phyloP scores from a whole-genome alignment of 1,140 invertebrate species.

The Brachionus calyciflorus region DNA sequence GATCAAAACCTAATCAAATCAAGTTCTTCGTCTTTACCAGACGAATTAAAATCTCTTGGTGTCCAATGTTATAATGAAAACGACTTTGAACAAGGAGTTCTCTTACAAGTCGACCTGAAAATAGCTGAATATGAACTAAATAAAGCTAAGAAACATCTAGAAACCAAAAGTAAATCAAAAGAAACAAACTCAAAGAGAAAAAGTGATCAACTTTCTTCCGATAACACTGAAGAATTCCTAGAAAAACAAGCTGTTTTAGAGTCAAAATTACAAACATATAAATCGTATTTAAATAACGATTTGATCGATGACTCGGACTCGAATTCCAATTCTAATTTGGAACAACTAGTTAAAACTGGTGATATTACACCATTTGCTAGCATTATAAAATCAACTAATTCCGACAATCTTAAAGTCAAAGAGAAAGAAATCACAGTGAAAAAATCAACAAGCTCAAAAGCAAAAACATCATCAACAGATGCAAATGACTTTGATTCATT shows the following conservation, averaged over 20 bases:
- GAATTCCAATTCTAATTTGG: background rate
- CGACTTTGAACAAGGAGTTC: slow-evolving; percentile 36
- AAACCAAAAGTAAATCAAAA: background rate
- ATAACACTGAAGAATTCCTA: background rate
- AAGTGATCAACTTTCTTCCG: background rate
- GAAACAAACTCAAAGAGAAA: background rate
- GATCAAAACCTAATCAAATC: slow-evolving; percentile 22
- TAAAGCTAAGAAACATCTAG: slow-evolving; percentile 1
- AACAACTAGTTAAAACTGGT: slow-evolving; percentile 8
- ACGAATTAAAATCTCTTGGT: background rate
- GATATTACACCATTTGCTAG: slow-evolving; percentile 26
- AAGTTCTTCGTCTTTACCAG: slow-evolving; percentile 12
- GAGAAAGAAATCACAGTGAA: background rate
- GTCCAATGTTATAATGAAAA: slow-evolving; percentile 32
- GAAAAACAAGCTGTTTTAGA: slow-evolving; percentile 35
- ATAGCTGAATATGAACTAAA: slow-evolving; percentile 33
- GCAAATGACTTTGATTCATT: slow-evolving; percentile 29
- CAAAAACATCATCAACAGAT: background rate
- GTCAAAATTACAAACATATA: slow-evolving; percentile 3
- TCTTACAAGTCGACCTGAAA: slow-evolving; percentile 35
- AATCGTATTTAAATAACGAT: background rate
- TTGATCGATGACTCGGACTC: background rate
- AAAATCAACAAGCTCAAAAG: background rate
- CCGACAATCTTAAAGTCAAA: background rate
- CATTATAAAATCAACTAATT: no score